These are phyloP conservation scores for Diaperis boleti DNA, from an alignment of 2,888 invertebrate genomes.

Conservation along the genomic window DNA sequence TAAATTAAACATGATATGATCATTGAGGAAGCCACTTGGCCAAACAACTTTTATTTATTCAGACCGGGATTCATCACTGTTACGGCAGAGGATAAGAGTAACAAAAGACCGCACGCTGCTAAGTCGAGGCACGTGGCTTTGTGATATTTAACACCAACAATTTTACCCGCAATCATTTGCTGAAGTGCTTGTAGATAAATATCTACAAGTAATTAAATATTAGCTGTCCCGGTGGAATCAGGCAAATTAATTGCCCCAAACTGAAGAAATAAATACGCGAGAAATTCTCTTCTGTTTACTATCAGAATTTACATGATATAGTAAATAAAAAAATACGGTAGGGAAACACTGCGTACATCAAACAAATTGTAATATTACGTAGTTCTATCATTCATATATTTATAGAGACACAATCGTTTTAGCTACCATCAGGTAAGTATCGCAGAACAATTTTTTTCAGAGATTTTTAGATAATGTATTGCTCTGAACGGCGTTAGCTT, in stretches of 20 bases:
- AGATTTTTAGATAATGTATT: not conserved
- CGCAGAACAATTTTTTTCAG: not conserved
- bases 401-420: too few relatives aligned
- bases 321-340: too few relatives aligned
- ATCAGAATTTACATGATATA: too few relatives aligned
- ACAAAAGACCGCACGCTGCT: slow-evolving; percentile 45
- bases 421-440: too few relatives aligned
- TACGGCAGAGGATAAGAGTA: slow-evolving; percentile 19
- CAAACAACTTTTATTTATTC: slow-evolving; percentile 42
- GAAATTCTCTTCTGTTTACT: too few relatives aligned
- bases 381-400: too few relatives aligned
- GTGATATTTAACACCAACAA: slow-evolving; percentile 59
- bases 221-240: not conserved
- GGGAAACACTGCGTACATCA: too few relatives aligned
- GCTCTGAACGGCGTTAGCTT: not conserved
- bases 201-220: slow-evolving; percentile 27
- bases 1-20: slow-evolving; percentile 39
- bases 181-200: slow-evolving; percentile 36
- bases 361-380: too few relatives aligned
- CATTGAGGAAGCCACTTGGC: slow-evolving; percentile 39
- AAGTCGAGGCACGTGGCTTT: slow-evolving; percentile 56
- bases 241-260: too few relatives aligned
- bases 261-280: too few relatives aligned
- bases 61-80: slow-evolving; percentile 30
- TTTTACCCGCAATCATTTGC: slow-evolving; percentile 43